Evolutionary conservation across 2,888 invertebrate species (phyloP), one percentile per base, ranked within the genome.

Genomic region (Muscina levida): DNA sequence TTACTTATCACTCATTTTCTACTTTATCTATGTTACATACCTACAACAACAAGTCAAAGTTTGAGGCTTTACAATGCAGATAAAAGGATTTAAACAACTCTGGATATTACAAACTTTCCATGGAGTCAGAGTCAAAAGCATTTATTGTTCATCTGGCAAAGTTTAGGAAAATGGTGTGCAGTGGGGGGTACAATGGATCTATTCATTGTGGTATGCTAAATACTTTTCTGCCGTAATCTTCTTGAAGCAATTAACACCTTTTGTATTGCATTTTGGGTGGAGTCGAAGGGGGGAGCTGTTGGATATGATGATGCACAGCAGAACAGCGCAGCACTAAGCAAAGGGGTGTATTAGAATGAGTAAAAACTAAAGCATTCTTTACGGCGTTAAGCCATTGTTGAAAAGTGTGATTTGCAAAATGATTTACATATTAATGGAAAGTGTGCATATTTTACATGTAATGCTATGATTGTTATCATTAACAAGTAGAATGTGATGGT

Each of bases 201-300:
- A 62, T 62, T 59, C 2, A 39, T 37, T 39, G 37, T 59, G 39
- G 39, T 37, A 37, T 37, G 39, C 39, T 59, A n/a, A 59, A 53
- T 26, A 56, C 17, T 24, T 73, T 42, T 56, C 4, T 15, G 37
- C 46, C 65, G 37, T 79, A 75, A 72, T 62, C 74, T 67, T 13
- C 48, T 74, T 78, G 24, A 39, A 66, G 48, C 71, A 65, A 79
- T 79, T 78, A 78, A 74, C 73, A 78, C 66, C 73, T 78, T 65
- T 22, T 44, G 39, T 37, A 22, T 53, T 53, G 51, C 39, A 39
- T 8, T 48, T 37, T 4, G 6, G 1, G 2, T 4, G 6, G 1
- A 2, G 17, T n/a, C n/a, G 19, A 44, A 59, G 19, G 31, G 57
- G 6, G 24, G 22, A 22, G 24, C 6, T 53, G n/a, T n/a, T n/a